Base-by-base conservation (phyloP, 2,888 invertebrate species). In the Teleogryllus oceanicus region DNA sequence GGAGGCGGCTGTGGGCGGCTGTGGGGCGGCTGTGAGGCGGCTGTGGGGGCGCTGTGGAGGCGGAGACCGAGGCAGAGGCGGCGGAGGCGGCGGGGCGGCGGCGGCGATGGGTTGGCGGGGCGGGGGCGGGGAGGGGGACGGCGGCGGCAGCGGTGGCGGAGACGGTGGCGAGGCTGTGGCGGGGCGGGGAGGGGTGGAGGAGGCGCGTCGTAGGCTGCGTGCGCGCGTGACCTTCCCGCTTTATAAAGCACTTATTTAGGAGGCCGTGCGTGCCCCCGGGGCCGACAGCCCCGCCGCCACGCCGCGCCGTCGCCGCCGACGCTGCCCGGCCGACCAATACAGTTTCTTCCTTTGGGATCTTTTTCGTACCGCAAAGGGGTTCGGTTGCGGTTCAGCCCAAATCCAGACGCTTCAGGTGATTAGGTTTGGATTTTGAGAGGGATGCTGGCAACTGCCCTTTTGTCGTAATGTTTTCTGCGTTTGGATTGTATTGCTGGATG, bases 231-330 rank as follows among this genome's bases (percentile, higher is more conserved):
- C 62, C 62, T 62, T 62, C 62, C n/a, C 62, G 62, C 62, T 62
- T 62, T 62, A 62, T 62, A 62, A 62, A 62, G 62, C 62, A 62
- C 62, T 62, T 62, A 62, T 62, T 62, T 62, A 62, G 62, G 62
- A 62, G 62, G n/a, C 62, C 62, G 62, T 62, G 62, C 62, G 62
- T 62, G 62, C 62, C n/a, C 16, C 16, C 16, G 16, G 16, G 62
- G n/a, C 62, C 62, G 37, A 37, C 37, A 37, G 37, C 37, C 8
- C 37, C 8, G 62, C 62, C 16, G 62, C 62, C 62, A 16, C 11
- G 13, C n/a, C 62, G n/a, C 62, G n/a, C 62, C 62, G 62, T 62
- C 62, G 62, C 62, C n/a, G 62, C 62, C 62, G n/a, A 13, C 62
- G n/a, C 62, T 13, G 62, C n/a, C 62, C 37, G 37, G 37, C 37